Percentiles rank a stretch among this genome's conserved stretches.
Conservation (phyloP, 2,113 vertebrate genomes). For the Percina caprodes region DNA sequence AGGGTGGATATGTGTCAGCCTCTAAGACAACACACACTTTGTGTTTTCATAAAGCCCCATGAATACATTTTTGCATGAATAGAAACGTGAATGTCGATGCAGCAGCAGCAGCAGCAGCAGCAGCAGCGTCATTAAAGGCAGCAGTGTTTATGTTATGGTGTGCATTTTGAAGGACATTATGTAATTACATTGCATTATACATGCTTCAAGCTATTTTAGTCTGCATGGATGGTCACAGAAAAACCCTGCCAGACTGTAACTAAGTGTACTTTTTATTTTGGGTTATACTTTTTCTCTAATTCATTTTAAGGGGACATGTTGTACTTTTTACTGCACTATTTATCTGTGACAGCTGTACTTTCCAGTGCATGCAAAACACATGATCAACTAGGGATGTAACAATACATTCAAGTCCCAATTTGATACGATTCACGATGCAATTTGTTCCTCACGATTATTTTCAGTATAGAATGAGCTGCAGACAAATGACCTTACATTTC, state of each 20-base stretch:
- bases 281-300: not conserved
- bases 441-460: too few relatives aligned
- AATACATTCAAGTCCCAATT: too few relatives aligned
- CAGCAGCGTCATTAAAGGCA: not conserved
- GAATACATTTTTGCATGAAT: not conserved
- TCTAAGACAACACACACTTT: not conserved
- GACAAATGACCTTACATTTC: too few relatives aligned
- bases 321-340: not conserved
- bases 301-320: not conserved
- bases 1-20: not conserved
- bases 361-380: not conserved
- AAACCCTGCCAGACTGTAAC: not conserved
- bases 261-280: not conserved
- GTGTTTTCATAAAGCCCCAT: not conserved
- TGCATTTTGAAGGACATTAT: conserved; percentile 49
- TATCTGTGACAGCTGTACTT: not conserved
- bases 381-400: not conserved
- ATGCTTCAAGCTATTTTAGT: conserved; percentile 34
- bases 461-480: too few relatives aligned
- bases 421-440: too few relatives aligned
- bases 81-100: not conserved
- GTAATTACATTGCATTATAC: conserved; percentile 51
- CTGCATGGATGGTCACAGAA: conserved; percentile 36
- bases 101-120: too few relatives aligned
- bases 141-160: conserved; percentile 20